Conservation (phyloP, 2,797 vertebrate species). For the Pampus argenteus region DNA sequence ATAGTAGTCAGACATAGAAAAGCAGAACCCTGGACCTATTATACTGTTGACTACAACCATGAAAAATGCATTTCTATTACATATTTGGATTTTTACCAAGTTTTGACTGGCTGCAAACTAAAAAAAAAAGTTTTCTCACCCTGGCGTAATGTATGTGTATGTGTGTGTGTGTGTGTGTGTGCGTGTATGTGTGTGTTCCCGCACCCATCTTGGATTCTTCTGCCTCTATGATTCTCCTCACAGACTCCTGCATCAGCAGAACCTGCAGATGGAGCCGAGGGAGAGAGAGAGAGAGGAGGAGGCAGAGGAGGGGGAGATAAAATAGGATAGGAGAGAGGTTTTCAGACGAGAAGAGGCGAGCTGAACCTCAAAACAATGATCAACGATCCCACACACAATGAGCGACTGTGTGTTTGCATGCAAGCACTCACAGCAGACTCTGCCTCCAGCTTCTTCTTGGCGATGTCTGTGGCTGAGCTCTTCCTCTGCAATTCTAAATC, state of each 20-base stretch:
- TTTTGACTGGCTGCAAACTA: conserved; percentile 49
- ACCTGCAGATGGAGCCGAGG: conserved; percentile 84
- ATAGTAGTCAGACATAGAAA: conserved; percentile 39
- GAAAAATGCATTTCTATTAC: conserved; percentile 50
- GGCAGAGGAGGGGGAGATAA: conserved; percentile 24
- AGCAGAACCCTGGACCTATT: conserved; percentile 35
- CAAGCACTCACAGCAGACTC: conserved; percentile 92
- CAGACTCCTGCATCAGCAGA: conserved; percentile 97
- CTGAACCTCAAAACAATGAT: conserved; percentile 57
- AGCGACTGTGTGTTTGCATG: conserved; percentile 41
- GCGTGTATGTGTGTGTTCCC: conserved; percentile 40
- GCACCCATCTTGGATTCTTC: conserved; percentile 98
- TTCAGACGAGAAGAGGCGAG: conserved; percentile 51
- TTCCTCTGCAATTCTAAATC: conserved; percentile 96
- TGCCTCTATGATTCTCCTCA: conserved; percentile 94
- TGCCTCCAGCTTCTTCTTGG: conserved; percentile 96
- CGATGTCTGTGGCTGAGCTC: conserved; percentile 90
- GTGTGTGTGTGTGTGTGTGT: conserved; percentile 12
- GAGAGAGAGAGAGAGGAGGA: conserved; percentile 24
- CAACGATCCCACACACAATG: conserved; percentile 45
- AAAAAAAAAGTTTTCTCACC: conserved; percentile 38
- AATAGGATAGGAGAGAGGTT: conserved; percentile 32
- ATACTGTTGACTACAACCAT: conserved; percentile 24
- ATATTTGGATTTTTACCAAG: conserved; percentile 48
- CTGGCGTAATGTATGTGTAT: conserved; percentile 18